A percentile compares a stretch with the other conserved stretches of the same genome.
Evolutionary conservation across 2,888 invertebrate genomes (phyloP).

Genomic region (Tillus elongatus): DNA sequence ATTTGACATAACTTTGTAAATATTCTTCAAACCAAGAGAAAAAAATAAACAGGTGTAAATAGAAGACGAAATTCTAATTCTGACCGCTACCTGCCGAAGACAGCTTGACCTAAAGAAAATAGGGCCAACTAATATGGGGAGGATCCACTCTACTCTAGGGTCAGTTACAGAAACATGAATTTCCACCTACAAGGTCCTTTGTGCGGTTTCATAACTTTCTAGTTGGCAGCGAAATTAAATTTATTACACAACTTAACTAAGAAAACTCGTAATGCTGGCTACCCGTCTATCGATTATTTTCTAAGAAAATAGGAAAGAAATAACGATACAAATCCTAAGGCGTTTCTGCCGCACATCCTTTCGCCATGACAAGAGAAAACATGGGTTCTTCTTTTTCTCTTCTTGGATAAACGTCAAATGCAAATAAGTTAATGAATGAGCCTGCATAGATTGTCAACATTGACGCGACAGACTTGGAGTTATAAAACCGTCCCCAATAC

Average conservation of each 20-base stretch:
- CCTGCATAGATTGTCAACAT: constrained; percentile 15
- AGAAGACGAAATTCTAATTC: no score
- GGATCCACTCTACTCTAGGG: no score
- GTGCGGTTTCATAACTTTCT: constrained; percentile 5
- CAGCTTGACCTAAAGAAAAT: no score
- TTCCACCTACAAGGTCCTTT: constrained; percentile 5
- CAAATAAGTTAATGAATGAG: constrained; percentile 12
- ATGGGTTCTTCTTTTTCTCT: constrained; percentile 10
- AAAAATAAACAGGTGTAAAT: no score
- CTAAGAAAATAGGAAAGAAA: neutral
- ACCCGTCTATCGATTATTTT: neutral
- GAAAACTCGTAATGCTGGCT: constrained; percentile 6
- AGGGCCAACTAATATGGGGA: no score
- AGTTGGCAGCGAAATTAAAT: constrained; percentile 4
- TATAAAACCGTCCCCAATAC: constrained; percentile 5
- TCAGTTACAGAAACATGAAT: constrained; percentile 5
- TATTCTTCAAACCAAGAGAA: no score
- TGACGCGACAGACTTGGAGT: constrained; percentile 12
- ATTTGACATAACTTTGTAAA: no score
- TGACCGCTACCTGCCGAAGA: no score
- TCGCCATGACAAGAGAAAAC: constrained; percentile 10
- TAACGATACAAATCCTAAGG: constrained; percentile 1
- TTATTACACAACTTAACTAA: neutral
- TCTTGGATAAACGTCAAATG: constrained; percentile 14
- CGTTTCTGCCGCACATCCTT: constrained; percentile 6